Conservation (phyloP, 2,113 vertebrate species). For the Oreochromis spilurus region DNA sequence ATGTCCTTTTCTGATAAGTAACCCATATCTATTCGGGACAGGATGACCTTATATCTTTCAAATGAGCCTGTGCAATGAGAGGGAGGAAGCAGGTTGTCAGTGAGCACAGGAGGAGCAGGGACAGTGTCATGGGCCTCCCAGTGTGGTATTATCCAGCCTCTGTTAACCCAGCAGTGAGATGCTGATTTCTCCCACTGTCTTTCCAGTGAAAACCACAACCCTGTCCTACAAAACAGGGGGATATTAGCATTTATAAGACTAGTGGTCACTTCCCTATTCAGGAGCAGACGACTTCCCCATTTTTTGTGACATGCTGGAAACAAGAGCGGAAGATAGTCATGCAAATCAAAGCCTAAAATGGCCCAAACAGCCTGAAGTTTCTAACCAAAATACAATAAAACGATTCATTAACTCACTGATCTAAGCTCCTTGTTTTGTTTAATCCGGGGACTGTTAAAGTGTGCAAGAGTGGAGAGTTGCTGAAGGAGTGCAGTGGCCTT, state of each 20-base stretch:
- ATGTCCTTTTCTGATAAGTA: conserved; percentile 4
- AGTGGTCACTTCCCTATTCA: not conserved
- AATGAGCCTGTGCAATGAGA: conserved; percentile 14
- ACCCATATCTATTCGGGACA: not conserved
- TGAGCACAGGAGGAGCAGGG: not conserved
- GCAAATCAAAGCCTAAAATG: not conserved
- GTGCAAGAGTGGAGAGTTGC: not conserved
- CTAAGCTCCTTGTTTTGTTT: not conserved
- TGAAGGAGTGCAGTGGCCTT: conserved; percentile 13
- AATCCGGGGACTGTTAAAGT: not conserved
- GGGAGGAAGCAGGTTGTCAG: conserved; percentile 33
- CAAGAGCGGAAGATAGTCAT: not conserved
- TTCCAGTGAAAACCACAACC: conserved; percentile 17
- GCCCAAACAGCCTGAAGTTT: not conserved
- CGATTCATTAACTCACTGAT: not conserved
- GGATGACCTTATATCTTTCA: conserved; percentile 26
- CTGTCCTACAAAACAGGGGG: not conserved
- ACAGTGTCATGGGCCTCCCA: not conserved
- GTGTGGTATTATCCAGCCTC: conserved; percentile 6
- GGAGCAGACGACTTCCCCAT: not conserved
- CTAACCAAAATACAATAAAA: not conserved
- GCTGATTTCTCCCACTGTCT: not conserved
- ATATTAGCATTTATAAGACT: conserved; percentile 38
- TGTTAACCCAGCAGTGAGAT: not conserved
- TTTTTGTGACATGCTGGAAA: not conserved